Base-by-base conservation (phyloP, 2,113 vertebrate genomes). In the Dipodomys merriami region DNA sequence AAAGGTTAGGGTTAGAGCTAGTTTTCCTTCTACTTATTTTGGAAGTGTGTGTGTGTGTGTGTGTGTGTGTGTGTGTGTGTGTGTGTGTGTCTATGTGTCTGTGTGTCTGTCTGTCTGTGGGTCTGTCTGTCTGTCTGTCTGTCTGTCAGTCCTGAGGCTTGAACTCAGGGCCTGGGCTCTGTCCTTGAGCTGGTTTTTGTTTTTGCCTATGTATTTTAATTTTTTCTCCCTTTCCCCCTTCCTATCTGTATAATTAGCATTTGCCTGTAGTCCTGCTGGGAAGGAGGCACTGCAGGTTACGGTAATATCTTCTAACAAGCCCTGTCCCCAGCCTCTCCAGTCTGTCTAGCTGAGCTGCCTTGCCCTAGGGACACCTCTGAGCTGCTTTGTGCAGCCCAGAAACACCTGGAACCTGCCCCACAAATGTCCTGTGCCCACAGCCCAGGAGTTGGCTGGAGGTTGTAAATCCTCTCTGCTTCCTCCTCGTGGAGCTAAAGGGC, bases 371-470 rank as follows among this genome's bases (percentile, higher is more conserved):
- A 62, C 1, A 16, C 83, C 76, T 92, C 71, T 0, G 9, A 83
- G 64, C 79, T 86, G 67, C 68, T 89, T 44, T 68, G 67, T 83
- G n/a, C 30, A n/a, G 44, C 46, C 25, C 33, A 64, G 57, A 68
- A 73, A n/a, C 77, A 74, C n/a, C 71, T 39, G 15, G 83, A 62
- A 62, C 68, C 67, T 89, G 76, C 72, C 78, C 78, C 84, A 91
- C 69, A 87, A 95, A 85, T 44, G 23, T 29, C 82, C 74, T 20
- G 87, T 74, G 90, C 39, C 49, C 0, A 82, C 81, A 78, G 85
- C 84, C 23, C 96, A 95, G 88, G 95, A 95, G 91, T 86, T n/a
- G 83, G 85, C 39, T 4, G 0, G 60, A 73, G 69, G 27, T 8
- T 72, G 15, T 74, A 67, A 87, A 35, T 30, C 71, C 60, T 18